These are phyloP conservation scores for Cotesia chilonis DNA, from an alignment of 1,140 invertebrate species.

Conservation along the genomic window DNA sequence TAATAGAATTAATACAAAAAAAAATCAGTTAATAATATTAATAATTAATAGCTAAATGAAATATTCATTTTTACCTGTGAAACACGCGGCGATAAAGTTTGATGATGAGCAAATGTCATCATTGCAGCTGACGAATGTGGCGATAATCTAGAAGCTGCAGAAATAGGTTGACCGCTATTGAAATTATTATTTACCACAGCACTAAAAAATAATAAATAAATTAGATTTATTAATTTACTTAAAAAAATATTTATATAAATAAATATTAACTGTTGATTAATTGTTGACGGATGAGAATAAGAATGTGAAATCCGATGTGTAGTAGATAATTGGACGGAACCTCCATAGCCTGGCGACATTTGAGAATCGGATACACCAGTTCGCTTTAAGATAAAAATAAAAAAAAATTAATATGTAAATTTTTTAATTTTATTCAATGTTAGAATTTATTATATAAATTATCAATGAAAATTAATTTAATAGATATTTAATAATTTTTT, in stretches of 20 bases:
- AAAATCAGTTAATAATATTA: too few species aligned
- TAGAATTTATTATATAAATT: not conserved
- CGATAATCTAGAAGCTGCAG: constrained; percentile 57
- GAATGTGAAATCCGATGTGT: constrained; percentile 63
- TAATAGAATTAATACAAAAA: too few species aligned
- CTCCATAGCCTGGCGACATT: constrained; percentile 73
- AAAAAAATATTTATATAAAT: constrained; percentile 23
- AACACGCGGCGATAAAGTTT: constrained; percentile 61
- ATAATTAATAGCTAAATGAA: too few species aligned
- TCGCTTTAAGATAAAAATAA: constrained; percentile 63
- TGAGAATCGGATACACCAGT: constrained; percentile 78
- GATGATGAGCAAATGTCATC: constrained; percentile 62
- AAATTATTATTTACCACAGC: constrained; percentile 63
- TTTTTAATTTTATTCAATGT: too few species aligned
- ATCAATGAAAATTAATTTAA: not conserved
- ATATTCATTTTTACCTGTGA: constrained; percentile 51
- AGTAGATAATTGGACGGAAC: constrained; percentile 65
- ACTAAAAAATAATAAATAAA: constrained; percentile 39
- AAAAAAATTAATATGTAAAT: constrained; percentile 11
- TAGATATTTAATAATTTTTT: not conserved
- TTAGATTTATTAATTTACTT: constrained; percentile 1
- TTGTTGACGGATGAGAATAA: constrained; percentile 62
- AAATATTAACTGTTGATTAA: constrained; percentile 60
- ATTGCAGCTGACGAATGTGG: constrained; percentile 61
- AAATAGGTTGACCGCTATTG: constrained; percentile 61